A percentile compares a stretch with the other conserved stretches of the same genome.
Evolutionary conservation across 2,888 invertebrate species (phyloP).

Genomic region (Hydriomena furcata): DNA sequence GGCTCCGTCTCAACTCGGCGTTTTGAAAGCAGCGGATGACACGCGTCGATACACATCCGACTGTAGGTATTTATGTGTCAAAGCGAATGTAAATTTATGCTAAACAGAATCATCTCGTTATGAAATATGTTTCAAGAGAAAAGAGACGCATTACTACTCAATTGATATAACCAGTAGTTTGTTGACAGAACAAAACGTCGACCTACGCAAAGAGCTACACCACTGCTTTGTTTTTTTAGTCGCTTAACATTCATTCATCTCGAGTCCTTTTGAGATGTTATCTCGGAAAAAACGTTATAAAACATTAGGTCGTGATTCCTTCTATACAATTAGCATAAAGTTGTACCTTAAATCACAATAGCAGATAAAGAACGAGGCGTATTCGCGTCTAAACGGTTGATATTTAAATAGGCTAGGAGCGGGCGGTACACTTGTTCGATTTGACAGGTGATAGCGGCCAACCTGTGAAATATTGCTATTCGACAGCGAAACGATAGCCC

Average conservation of each 20-base stretch:
- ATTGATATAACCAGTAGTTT: constrained; percentile 42
- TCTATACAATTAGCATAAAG: constrained; percentile 46
- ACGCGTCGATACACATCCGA: constrained; percentile 69
- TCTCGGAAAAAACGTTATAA: constrained; percentile 17
- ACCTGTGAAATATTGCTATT: constrained; percentile 71
- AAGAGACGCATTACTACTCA: constrained; percentile 46
- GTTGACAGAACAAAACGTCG: constrained; percentile 35
- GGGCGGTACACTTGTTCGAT: constrained; percentile 79
- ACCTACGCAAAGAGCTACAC: constrained; percentile 26
- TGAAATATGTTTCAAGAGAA: constrained; percentile 49
- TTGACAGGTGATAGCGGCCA: constrained; percentile 76
- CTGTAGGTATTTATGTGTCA: constrained; percentile 56
- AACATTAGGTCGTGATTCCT: constrained; percentile 31
- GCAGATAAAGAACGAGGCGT: constrained; percentile 54
- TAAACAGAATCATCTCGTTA: constrained; percentile 64
- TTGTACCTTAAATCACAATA: constrained; percentile 45
- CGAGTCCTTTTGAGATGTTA: constrained; percentile 16
- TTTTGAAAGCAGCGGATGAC: constrained; percentile 76
- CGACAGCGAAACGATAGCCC: constrained; percentile 55
- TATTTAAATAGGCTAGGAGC: constrained; percentile 75
- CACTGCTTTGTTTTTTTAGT: constrained; percentile 15
- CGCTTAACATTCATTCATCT: constrained; percentile 19
- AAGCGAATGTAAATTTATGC: constrained; percentile 74
- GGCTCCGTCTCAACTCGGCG: constrained; percentile 60
- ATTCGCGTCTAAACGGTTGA: constrained; percentile 70